Evolutionary conservation across 2,113 vertebrate genomes (phyloP).

Genomic region (Tenrec ecaudatus): DNA sequence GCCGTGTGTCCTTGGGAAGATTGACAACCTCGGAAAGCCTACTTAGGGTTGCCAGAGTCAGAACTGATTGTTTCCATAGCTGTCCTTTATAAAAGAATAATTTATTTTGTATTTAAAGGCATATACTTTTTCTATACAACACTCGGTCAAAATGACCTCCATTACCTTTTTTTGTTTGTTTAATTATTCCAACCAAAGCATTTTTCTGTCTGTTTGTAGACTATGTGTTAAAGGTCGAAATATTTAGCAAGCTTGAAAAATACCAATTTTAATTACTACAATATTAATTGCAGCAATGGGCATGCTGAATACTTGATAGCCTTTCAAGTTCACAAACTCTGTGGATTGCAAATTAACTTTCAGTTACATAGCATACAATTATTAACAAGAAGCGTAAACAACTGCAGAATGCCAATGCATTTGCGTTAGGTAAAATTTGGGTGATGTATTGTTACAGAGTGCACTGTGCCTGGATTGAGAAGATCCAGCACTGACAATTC

Average conservation of each 20-base stretch:
- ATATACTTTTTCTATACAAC: background rate
- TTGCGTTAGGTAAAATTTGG: background rate
- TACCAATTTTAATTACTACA: conserved; percentile 11
- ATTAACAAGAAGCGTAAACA: background rate
- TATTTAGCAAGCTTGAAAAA: conserved; percentile 20
- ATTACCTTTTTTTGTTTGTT: background rate
- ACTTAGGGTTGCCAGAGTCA: too few relatives aligned
- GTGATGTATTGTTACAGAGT: background rate
- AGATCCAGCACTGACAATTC: background rate
- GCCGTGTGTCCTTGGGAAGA: too few relatives aligned
- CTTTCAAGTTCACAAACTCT: background rate
- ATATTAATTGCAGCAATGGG: background rate
- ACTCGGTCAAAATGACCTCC: background rate
- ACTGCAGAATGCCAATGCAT: background rate
- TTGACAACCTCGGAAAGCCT: too few relatives aligned
- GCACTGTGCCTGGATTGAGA: background rate
- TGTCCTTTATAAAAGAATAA: background rate
- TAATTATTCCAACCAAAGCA: background rate
- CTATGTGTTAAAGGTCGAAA: background rate
- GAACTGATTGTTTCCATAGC: background rate
- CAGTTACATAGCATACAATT: background rate
- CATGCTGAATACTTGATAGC: background rate
- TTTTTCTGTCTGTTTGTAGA: background rate
- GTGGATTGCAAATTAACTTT: conserved; percentile 3
- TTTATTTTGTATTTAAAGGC: background rate